Base-by-base conservation (phyloP, 1,140 invertebrate genomes). In the Drosophila paulistorum region DNA sequence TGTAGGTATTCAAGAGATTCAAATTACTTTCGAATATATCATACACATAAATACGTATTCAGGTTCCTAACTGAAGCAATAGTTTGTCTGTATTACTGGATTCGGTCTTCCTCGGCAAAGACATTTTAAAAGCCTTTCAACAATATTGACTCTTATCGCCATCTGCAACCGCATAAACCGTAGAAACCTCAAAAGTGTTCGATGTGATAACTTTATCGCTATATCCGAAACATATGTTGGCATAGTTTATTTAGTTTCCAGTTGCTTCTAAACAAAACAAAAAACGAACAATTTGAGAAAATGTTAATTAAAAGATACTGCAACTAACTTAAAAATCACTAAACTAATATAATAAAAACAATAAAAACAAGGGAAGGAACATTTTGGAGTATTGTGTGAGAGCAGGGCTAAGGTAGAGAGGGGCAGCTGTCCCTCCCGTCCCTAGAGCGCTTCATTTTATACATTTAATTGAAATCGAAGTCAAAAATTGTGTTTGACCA, bases 111-210 rank as follows among this genome's bases (percentile, higher is more conserved):
- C 1, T 30, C 3, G 9, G 45, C 17, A 51, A 51, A 23, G 20
- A 51, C 20, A 51, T 51, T 51, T 51, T 23, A 23, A 10, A 48
- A 23, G 45, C 45, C 17, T 23, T 51, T 23, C 45, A n/a, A 51
- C 45, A 11, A 51, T 30, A 30, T 51, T 51, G 17, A 0, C 45
- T 51, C 45, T 51, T 51, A 51, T 51, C 45, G 45, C 3, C 17
- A 51, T 51, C 11, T 3, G 5, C 20, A 51, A 51, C 45, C 45
- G 45, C 45, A 51, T 51, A 51, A 51, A 51, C 45, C 17, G 20
- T 51, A 9, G 45, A 51, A 51, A 51, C 45, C 45, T 51, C 45
- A 51, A 51, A 51, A 51, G 45, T 51, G 45, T 51, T 51, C 45
- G 9, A 51, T 51, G 45, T 51, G 45, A 51, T 51, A 51, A 51